phyloP scores from a whole-genome alignment of 2,113 vertebrate species.

The Chionodraco myersi region DNA sequence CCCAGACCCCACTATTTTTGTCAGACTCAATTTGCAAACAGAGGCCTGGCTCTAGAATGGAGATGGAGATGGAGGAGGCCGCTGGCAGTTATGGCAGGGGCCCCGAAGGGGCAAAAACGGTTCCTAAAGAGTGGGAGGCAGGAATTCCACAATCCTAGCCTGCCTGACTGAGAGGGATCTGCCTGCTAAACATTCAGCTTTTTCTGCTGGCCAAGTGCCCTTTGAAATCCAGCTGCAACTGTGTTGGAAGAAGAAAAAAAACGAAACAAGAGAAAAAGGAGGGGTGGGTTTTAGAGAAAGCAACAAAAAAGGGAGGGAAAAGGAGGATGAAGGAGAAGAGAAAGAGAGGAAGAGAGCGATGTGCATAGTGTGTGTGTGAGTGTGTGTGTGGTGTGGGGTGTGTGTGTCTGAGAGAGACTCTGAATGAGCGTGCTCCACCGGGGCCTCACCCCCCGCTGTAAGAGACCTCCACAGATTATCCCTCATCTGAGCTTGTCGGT shows the following conservation, averaged over 20 bases:
- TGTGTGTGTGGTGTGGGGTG: conserved; percentile 23
- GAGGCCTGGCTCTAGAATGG: conserved; percentile 72
- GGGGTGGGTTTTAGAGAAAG: conserved; percentile 39
- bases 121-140: conserved; percentile 90
- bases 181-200: conserved; percentile 83
- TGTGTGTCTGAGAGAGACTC: background rate
- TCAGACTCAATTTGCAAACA: conserved; percentile 90
- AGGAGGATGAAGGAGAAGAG: conserved; percentile 60
- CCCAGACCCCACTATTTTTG: conserved; percentile 68
- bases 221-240: conserved; percentile 86
- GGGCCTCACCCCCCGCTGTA: conserved; percentile 83
- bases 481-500: conserved; percentile 79
- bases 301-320: conserved; percentile 30
- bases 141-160: conserved; percentile 90
- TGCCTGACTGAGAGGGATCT: conserved; percentile 80
- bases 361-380: conserved; percentile 24
- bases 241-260: conserved; percentile 44
- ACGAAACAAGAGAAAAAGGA: conserved; percentile 48
- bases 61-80: conserved; percentile 77
- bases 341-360: conserved; percentile 55
- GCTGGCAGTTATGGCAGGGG: conserved; percentile 92
- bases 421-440: conserved; percentile 77
- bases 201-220: conserved; percentile 77
- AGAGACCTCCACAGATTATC: conserved; percentile 84
- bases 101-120: conserved; percentile 89